These are phyloP conservation scores for Chirona hameri DNA, from an alignment of 2,888 invertebrate species.

Conservation along the genomic window DNA sequence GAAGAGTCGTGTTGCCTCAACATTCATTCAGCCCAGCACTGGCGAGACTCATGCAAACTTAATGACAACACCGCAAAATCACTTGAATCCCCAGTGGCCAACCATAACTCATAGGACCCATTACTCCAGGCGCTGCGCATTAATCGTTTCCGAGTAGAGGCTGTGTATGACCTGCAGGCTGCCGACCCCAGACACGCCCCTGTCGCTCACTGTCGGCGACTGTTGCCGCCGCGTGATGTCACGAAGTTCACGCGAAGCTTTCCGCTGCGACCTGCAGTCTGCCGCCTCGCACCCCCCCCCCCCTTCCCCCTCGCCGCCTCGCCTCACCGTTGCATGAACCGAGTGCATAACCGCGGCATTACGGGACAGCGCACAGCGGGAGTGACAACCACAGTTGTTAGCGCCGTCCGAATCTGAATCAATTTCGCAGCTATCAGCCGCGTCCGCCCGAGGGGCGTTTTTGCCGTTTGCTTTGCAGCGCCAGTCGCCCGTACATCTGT, in stretches of 20 bases:
- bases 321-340: neutral
- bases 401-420: neutral
- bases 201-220: no score
- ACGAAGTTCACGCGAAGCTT: neutral
- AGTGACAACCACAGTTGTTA: neutral
- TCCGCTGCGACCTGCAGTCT: neutral
- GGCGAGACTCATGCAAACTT: no score
- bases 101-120: no score
- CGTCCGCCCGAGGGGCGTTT: neutral
- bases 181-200: no score
- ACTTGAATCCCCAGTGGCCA: no score
- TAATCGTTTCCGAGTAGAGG: no score
- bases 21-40: no score
- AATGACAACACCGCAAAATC: no score
- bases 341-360: neutral
- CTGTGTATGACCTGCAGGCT: no score
- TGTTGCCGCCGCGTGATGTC: no score
- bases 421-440: constrained; percentile 10
- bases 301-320: neutral
- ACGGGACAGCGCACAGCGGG: neutral
- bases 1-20: no score
- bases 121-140: no score
- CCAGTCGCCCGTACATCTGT: neutral
- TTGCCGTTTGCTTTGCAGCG: neutral
- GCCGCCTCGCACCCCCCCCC: neutral